Evolutionary conservation across 2,113 vertebrate genomes (phyloP), one percentile per base, ranked within the genome.

Genomic region (Sarotherodon lohbergeri): DNA sequence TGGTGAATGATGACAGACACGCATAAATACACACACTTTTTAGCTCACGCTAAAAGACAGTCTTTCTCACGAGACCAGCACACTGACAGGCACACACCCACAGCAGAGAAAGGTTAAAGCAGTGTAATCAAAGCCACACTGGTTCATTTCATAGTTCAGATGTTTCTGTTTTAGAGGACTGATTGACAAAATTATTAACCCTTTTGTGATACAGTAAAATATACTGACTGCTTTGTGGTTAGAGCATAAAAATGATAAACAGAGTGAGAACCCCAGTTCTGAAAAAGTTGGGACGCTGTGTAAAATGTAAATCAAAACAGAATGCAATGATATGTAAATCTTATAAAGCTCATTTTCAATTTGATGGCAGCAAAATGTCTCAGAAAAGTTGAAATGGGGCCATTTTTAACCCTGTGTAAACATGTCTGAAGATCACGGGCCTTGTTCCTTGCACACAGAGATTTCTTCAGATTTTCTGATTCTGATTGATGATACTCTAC

Each of bases 81-180:
- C 55, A 54, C 43, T 63, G 80, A 63, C 54, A 46, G 24, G 71
- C 43, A 83, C 87, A 68, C 59, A n/a, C 24, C 32, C 71, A 59
- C 32, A 80, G 16, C 83, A 13, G 19, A 9, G 27, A 63, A 14
- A 81, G 32, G 79, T 57, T 80, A 39, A 39, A 61, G 50, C 81
- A 14, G 52, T 59, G 24, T 91, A 93, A 96, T 93, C 39, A 17
- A 90, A 94, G 48, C 88, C 94, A 93, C 84, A 90, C 85, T 91
- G 81, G 14, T 87, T 79, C 10, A 56, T 89, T 94, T 91, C 80
- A 83, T 91, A 87, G 54, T 89, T 89, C 80, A 89, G 90, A 83
- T 88, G 46, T 78, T 59, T 83, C 79, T 73, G 61, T 68, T 88
- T 86, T 90, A 22, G 78, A 91, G 83, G 82, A 88, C 71, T 19